Percentiles rank a stretch among this genome's conserved stretches.
phyloP scores from a whole-genome alignment of 2,113 vertebrate genomes.

The Zingel zingel region DNA sequence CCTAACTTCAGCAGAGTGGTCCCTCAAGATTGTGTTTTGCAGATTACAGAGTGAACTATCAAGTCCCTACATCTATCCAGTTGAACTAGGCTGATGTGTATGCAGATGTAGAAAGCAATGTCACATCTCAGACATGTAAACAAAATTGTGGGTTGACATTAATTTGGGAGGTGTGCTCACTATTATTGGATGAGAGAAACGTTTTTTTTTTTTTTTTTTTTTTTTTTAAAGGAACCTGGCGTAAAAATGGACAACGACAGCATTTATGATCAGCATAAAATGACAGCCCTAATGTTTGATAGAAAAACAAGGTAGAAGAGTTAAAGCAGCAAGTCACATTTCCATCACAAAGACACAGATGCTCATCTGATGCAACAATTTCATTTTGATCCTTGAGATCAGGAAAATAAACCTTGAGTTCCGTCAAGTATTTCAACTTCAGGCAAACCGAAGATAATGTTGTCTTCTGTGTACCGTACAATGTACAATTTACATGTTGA shows the following conservation, averaged over 20 bases:
- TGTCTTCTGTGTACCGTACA: constrained; percentile 77
- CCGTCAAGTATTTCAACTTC: constrained; percentile 76
- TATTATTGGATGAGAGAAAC: not conserved
- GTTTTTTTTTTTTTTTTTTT: constrained; percentile 12
- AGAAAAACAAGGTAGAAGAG: constrained; percentile 74
- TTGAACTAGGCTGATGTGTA: constrained; percentile 37
- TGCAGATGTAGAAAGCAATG: constrained; percentile 40
- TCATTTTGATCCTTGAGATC: constrained; percentile 70
- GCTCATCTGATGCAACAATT: constrained; percentile 71
- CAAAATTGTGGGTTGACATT: constrained; percentile 24
- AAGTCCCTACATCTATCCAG: constrained; percentile 38
- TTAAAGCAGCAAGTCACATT: constrained; percentile 83
- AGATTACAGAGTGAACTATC: constrained; percentile 32
- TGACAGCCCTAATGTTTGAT: constrained; percentile 77
- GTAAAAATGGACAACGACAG: constrained; percentile 60
- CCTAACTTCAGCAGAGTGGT: constrained; percentile 39
- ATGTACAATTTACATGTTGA: constrained; percentile 80
- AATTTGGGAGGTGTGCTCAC: constrained; percentile 36
- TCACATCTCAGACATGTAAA: constrained; percentile 60
- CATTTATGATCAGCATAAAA: constrained; percentile 76
- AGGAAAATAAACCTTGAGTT: constrained; percentile 70
- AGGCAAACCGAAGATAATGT: constrained; percentile 65
- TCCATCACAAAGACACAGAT: constrained; percentile 79
- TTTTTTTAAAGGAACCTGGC: constrained; percentile 54
- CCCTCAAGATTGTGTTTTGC: constrained; percentile 37